Evolutionary conservation across 2,113 vertebrate genomes (phyloP).

Genomic region (Tricholaema leucomelas): DNA sequence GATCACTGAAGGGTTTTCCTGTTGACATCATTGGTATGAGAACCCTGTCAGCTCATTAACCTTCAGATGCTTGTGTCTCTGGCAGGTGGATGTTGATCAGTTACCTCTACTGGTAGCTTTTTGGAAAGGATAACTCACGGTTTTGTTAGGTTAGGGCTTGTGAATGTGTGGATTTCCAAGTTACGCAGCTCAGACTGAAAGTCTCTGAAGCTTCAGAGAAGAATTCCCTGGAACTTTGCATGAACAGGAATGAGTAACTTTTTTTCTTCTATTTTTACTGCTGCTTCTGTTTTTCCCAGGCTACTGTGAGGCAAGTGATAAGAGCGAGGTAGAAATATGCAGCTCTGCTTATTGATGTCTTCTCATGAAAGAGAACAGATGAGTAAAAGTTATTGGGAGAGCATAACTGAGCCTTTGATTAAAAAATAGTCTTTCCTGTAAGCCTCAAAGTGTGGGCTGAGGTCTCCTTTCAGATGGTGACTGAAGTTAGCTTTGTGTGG

Average conservation of each 20-base stretch:
- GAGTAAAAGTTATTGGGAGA: not conserved
- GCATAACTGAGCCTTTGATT: not conserved
- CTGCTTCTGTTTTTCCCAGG: not conserved
- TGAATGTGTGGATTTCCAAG: not conserved
- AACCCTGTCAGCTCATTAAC: not conserved
- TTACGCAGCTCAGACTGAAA: not conserved
- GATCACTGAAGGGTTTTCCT: constrained; percentile 31
- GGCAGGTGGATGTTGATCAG: not conserved
- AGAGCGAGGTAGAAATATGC: not conserved
- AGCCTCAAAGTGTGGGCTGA: not conserved
- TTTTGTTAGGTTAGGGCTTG: not conserved
- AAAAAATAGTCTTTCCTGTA: not conserved
- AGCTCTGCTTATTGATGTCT: not conserved
- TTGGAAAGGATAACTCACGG: not conserved
- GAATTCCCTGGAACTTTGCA: not conserved
- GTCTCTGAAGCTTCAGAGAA: not conserved
- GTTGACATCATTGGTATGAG: not conserved
- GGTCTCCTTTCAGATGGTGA: not conserved
- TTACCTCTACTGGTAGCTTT: not conserved
- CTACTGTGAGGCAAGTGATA: not conserved
- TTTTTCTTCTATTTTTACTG: not conserved
- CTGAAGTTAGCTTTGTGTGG: not conserved
- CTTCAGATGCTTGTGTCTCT: not conserved
- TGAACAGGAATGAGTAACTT: not conserved
- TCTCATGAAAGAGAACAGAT: not conserved